A percentile compares a stretch with the other conserved stretches of the same genome.
Evolutionary conservation across 2,888 invertebrate genomes (phyloP).

Genomic region (Temnothorax rugatulus): DNA sequence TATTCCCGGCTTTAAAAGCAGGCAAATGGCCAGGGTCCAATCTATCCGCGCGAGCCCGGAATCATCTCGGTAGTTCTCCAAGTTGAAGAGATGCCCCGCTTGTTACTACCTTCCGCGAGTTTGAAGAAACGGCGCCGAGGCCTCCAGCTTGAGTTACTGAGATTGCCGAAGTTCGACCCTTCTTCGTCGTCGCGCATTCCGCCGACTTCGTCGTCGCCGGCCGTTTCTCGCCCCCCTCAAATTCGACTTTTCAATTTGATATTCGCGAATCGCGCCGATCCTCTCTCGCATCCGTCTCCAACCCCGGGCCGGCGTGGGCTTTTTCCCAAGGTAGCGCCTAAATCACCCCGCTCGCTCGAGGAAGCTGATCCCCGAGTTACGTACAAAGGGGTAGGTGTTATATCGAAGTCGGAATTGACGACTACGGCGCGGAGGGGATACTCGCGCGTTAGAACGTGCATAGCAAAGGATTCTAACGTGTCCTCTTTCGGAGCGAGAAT

Average conservation of each 20-base stretch:
- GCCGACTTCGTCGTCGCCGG: conserved; percentile 66
- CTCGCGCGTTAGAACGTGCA: conserved; percentile 48
- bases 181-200: conserved; percentile 49
- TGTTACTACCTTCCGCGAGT: conserved; percentile 60
- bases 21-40: conserved; percentile 31
- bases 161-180: conserved; percentile 73
- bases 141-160: conserved; percentile 73
- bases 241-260: conserved; percentile 81
- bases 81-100: conserved; percentile 25
- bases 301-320: conserved; percentile 36
- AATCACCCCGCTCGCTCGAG: conserved; percentile 45
- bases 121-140: conserved; percentile 69
- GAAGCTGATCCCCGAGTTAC: conserved; percentile 54
- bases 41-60: conserved; percentile 20
- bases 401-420: conserved; percentile 62
- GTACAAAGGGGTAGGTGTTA: conserved; percentile 58
- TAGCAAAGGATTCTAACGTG: conserved; percentile 36
- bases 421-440: conserved; percentile 19
- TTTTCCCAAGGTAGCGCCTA: conserved; percentile 45
- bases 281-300: conserved; percentile 51
- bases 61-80: conserved; percentile 32
- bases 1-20: not conserved
- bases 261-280: conserved; percentile 76
- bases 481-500: conserved; percentile 71
- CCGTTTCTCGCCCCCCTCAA: conserved; percentile 68